phyloP scores from a whole-genome alignment of 2,888 invertebrate species.

The Emmelina monodactyla region DNA sequence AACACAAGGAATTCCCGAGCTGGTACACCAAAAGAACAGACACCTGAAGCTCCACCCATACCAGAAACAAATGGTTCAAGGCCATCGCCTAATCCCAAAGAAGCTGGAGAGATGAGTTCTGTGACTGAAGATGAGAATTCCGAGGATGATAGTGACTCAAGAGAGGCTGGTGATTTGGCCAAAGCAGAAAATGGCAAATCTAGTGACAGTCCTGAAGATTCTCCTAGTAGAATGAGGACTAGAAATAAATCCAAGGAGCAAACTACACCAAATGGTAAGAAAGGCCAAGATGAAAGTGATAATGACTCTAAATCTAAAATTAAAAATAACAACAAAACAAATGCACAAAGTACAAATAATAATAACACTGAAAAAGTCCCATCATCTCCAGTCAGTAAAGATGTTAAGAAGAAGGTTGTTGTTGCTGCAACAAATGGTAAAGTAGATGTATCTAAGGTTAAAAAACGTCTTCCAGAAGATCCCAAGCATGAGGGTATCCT shows the following conservation, averaged over 20 bases:
- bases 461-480: slow-evolving; percentile 65
- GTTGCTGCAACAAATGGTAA: slow-evolving; percentile 35
- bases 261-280: slow-evolving; percentile 59
- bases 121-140: slow-evolving; percentile 91
- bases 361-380: slow-evolving; percentile 45
- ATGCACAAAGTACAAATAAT: slow-evolving; percentile 46
- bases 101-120: slow-evolving; percentile 76
- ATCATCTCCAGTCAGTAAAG: slow-evolving; percentile 47
- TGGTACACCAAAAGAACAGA: slow-evolving; percentile 77
- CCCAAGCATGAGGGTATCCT: slow-evolving; percentile 67
- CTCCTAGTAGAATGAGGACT: slow-evolving; percentile 89
- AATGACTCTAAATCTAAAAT: slow-evolving; percentile 48
- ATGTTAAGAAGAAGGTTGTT: slow-evolving; percentile 46
- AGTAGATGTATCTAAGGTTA: slow-evolving; percentile 63
- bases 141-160: slow-evolving; percentile 93
- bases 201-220: slow-evolving; percentile 78
- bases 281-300: slow-evolving; percentile 56
- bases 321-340: slow-evolving; percentile 36
- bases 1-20: slow-evolving; percentile 88
- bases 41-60: slow-evolving; percentile 66
- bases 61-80: slow-evolving; percentile 62
- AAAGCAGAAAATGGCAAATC: slow-evolving; percentile 83
- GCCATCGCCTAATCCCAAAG: slow-evolving; percentile 74
- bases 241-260: slow-evolving; percentile 84
- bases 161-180: slow-evolving; percentile 81